phyloP scores from a whole-genome alignment of 2,888 invertebrate genomes.

The Lymantria dispar region DNA sequence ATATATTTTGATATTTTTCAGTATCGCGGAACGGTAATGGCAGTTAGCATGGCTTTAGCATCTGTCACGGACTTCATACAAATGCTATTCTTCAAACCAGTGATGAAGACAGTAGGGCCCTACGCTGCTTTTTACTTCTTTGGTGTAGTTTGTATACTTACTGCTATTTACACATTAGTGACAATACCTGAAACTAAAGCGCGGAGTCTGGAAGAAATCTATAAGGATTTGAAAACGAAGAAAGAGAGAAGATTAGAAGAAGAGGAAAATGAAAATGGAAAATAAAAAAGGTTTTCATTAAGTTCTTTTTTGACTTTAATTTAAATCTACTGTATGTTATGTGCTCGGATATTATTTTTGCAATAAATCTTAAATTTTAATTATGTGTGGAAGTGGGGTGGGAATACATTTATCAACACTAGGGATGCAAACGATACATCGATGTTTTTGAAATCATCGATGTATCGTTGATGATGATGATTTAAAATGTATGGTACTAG shows the following conservation, averaged over 20 bases:
- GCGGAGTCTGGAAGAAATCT: neutral
- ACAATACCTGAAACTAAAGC: conserved; percentile 3
- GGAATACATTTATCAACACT: no score
- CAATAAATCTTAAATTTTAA: no score
- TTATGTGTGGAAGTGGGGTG: no score
- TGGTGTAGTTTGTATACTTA: conserved; percentile 37
- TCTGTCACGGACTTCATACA: conserved; percentile 54
- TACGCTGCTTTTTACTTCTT: conserved; percentile 61
- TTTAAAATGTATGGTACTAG: no score
- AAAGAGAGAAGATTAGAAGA: neutral
- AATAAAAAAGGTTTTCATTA: neutral
- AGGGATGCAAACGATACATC: no score
- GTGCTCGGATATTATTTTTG: no score
- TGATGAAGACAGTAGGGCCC: conserved; percentile 51
- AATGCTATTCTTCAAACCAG: conserved; percentile 61
- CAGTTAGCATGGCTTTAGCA: conserved; percentile 51
- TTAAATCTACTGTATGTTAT: no score
- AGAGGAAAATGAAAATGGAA: neutral
- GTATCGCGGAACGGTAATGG: conserved; percentile 68
- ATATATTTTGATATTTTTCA: conserved; percentile 34
- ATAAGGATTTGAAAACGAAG: neutral
- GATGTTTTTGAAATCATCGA: no score
- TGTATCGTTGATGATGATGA: no score
- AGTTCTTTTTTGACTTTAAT: no score
- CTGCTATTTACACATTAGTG: neutral